phyloP scores from a whole-genome alignment of 2,888 invertebrate species.

The Tetanocera ferruginea region DNA sequence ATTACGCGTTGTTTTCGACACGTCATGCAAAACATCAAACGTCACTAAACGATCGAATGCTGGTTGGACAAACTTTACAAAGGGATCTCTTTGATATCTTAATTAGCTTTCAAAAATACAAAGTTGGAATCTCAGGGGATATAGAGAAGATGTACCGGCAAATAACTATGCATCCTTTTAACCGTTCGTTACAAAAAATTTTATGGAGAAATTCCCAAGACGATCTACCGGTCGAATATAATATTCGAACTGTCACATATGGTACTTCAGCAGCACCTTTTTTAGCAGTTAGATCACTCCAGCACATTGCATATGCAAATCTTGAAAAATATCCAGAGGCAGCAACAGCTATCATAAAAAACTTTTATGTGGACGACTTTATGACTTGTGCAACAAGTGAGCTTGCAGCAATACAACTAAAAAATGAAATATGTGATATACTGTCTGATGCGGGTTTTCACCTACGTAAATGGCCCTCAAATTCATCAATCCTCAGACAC shows the following conservation, averaged over 20 bases:
- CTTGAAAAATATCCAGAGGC: background rate
- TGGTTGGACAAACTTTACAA: constrained; percentile 35
- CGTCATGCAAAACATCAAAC: constrained; percentile 37
- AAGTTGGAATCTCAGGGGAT: constrained; percentile 13
- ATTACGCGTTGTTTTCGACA: constrained; percentile 43
- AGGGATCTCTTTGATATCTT: constrained; percentile 27
- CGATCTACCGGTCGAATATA: constrained; percentile 11
- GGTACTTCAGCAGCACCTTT: constrained; percentile 33
- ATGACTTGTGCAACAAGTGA: background rate
- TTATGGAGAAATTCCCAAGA: constrained; percentile 24
- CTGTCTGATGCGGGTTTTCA: background rate
- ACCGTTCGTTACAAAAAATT: constrained; percentile 27
- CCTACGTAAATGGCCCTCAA: constrained; percentile 26
- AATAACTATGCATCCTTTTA: constrained; percentile 22
- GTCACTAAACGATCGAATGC: constrained; percentile 26
- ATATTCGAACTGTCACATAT: constrained; percentile 28
- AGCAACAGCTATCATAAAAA: background rate
- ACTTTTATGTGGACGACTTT: constrained; percentile 15
- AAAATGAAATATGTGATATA: background rate
- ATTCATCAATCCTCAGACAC: constrained; percentile 27
- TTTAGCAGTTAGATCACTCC: constrained; percentile 14
- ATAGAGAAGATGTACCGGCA: constrained; percentile 40
- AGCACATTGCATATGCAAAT: background rate
- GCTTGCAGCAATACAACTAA: background rate
- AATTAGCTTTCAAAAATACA: constrained; percentile 22